Base-by-base conservation (phyloP, 2,888 invertebrate genomes). In the Agrilus mali region DNA sequence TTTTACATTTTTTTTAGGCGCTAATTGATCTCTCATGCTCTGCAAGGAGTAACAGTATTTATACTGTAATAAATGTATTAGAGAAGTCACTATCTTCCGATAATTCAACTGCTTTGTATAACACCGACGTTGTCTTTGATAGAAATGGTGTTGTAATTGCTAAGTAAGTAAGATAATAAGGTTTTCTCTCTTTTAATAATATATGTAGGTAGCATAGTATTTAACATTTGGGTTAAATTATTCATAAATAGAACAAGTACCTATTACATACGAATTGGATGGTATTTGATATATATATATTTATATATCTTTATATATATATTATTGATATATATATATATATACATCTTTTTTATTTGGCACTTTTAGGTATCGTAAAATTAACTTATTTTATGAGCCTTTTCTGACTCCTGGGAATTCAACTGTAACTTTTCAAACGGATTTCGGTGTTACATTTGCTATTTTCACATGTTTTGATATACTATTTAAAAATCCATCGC, bases 401-500 rank as follows among this genome's bases (percentile, higher is more conserved):
- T 61, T 69, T 4, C 45, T 53, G 14, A 61, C 64, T 1, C 69
- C 75, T 0, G 56, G 55, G 13, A 47, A 47, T 14, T 78, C 82
- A 38, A 51, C 76, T 2, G 73, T 75, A 0, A 64, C 72, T 6
- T 86, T 89, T 54, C 65, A 63, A 2, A 84, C 86, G 0, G 86
- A 87, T 60, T 87, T 87, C 55, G 81, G 81, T 10, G 81, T 85
- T 0, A 78, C 72, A 7, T 87, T 90, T 58, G 89, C 88, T 1
- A 77, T 83, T 50, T 81, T 85, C 59, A 80, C 82, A 37, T 90
- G 90, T 63, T 89, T 87, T 58, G 92, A 92, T 60, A 74, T 90
- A 7, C 62, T 87, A 51, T 89, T 85, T 66, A 73, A 80, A 53
- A 68, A 74, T 5, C 87, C 89, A 0, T 74, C 80, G 0, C 66